A percentile compares a stretch with the other conserved stretches of the same genome.
These are phyloP conservation scores for Drosophila biarmipes DNA, from an alignment of 1,140 invertebrate species.

Conservation along the genomic window DNA sequence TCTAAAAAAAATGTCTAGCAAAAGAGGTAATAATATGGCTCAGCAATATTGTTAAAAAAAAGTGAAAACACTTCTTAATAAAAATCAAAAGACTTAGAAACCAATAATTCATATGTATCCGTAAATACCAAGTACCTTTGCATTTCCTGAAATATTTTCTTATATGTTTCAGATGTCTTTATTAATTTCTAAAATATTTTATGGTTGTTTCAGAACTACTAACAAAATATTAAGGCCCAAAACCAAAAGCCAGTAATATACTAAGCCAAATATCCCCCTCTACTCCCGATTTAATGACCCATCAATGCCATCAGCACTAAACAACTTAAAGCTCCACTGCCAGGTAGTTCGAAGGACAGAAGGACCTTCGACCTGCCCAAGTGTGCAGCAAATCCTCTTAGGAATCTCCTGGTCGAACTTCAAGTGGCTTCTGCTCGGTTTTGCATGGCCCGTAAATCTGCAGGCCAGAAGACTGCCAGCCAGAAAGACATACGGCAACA, in stretches of 20 bases:
- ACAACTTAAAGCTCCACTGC: slow-evolving; percentile 37
- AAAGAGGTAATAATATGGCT: too few species aligned
- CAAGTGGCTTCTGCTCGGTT: slow-evolving; percentile 33
- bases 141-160: too few species aligned
- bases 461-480: slow-evolving; percentile 21
- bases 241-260: neutral
- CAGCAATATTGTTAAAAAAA: too few species aligned
- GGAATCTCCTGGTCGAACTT: slow-evolving; percentile 19
- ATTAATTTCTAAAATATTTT: too few species aligned
- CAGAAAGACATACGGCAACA: slow-evolving; percentile 25
- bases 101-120: too few species aligned
- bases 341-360: slow-evolving; percentile 10
- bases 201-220: too few species aligned
- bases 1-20: too few species aligned
- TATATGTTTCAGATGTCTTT: too few species aligned
- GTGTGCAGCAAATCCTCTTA: slow-evolving; percentile 43
- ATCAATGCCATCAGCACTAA: slow-evolving; percentile 21
- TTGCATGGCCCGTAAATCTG: slow-evolving; percentile 46
- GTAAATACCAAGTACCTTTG: too few species aligned
- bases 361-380: slow-evolving; percentile 3
- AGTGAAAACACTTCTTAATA: too few species aligned
- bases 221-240: neutral
- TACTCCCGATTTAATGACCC: neutral
- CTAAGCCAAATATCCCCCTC: neutral
- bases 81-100: too few species aligned